Percentiles rank a stretch among this genome's conserved stretches.
These are phyloP conservation scores for Caenorhabditis zanzibari DNA, from an alignment of 2,888 invertebrate species.

Conservation along the genomic window DNA sequence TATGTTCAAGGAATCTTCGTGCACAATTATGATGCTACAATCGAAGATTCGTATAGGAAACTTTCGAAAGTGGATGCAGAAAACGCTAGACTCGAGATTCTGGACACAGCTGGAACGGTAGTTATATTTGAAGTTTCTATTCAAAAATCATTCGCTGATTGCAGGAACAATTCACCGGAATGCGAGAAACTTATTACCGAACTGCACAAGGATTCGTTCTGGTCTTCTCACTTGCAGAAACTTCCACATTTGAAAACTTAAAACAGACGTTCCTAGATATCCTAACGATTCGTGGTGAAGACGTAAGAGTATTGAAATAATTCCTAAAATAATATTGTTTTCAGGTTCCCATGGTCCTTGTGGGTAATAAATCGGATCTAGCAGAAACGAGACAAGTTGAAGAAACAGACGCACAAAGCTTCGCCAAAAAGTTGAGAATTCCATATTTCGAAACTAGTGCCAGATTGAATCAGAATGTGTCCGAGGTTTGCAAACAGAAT, in stretches of 20 bases:
- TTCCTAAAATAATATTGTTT: background rate
- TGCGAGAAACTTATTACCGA: conserved; percentile 99
- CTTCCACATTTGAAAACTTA: conserved; percentile 98
- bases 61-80: conserved; percentile 99
- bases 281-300: conserved; percentile 30
- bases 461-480: conserved; percentile 99
- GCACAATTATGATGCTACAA: conserved; percentile 98
- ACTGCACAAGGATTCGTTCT: conserved; percentile 99
- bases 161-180: conserved; percentile 97
- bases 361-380: conserved; percentile 99
- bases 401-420: conserved; percentile 88
- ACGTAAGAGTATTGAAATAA: conserved; percentile 6
- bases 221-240: conserved; percentile 99
- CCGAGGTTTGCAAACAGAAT: conserved; percentile 88
- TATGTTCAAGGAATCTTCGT: conserved; percentile 99
- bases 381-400: conserved; percentile 99
- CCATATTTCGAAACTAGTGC: conserved; percentile 99
- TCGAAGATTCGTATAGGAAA: conserved; percentile 99
- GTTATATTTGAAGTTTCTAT: background rate
- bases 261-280: conserved; percentile 87
- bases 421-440: conserved; percentile 87
- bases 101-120: conserved; percentile 98
- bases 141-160: background rate
- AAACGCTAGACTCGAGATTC: conserved; percentile 98
- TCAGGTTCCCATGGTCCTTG: conserved; percentile 93